A percentile compares a stretch with the other conserved stretches of the same genome.
phyloP scores from a whole-genome alignment of 2,113 vertebrate genomes.

The Zosterops pallidus region DNA sequence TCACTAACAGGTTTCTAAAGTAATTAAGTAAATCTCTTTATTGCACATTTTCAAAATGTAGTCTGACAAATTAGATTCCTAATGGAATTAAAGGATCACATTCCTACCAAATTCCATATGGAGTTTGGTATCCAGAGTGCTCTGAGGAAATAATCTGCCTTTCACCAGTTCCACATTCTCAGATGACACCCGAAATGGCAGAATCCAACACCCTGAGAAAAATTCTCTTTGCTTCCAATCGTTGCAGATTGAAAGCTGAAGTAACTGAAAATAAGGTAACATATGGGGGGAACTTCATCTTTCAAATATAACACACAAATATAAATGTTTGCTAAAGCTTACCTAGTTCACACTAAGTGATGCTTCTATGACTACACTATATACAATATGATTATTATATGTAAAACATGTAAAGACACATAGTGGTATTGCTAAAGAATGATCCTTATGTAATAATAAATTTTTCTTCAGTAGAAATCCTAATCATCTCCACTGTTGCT shows the following conservation, averaged over 20 bases:
- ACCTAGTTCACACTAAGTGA: neutral
- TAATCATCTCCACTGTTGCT: neutral
- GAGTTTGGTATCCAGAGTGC: neutral
- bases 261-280: neutral
- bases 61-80: neutral
- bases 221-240: neutral
- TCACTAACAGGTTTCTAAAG: neutral
- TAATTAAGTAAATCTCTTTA: slow-evolving; percentile 27
- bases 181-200: neutral
- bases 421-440: neutral
- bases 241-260: neutral
- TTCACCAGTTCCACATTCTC: neutral
- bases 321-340: neutral
- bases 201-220: neutral
- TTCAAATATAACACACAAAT: neutral
- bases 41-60: neutral
- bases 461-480: neutral
- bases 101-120: neutral
- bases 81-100: slow-evolving; percentile 6
- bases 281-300: neutral
- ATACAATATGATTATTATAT: neutral
- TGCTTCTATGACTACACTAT: neutral
- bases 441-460: neutral
- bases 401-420: neutral
- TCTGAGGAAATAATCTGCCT: neutral